phyloP scores from a whole-genome alignment of 2,797 vertebrate genomes.

The Danionella dracula region DNA sequence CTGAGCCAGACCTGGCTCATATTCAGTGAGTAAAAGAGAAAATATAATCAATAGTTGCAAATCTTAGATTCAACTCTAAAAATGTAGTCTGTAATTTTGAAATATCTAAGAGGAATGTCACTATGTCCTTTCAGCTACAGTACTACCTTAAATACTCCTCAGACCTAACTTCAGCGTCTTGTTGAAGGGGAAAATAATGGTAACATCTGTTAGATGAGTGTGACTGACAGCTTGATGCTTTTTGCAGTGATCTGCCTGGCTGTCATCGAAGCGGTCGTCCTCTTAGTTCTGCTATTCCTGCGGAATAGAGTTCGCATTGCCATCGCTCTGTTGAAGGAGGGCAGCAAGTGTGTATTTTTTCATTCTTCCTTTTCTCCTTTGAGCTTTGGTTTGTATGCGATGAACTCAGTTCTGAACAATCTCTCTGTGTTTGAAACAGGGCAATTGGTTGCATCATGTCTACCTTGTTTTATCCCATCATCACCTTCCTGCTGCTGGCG shows the following conservation, averaged over 20 bases:
- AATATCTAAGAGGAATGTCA: too few relatives aligned
- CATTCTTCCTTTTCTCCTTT: not conserved
- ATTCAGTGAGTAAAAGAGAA: slow-evolving; percentile 92
- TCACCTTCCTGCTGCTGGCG: slow-evolving; percentile 87
- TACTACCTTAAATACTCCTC: too few relatives aligned
- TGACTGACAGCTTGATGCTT: slow-evolving; percentile 8
- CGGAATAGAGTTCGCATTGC: slow-evolving; percentile 83
- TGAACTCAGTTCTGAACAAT: not conserved
- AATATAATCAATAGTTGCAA: too few relatives aligned
- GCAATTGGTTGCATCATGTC: slow-evolving; percentile 88
- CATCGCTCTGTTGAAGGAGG: slow-evolving; percentile 86
- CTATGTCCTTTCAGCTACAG: too few relatives aligned
- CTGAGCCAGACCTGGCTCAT: slow-evolving; percentile 90
- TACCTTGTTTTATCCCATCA: slow-evolving; percentile 84
- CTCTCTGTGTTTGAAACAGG: slow-evolving; percentile 59
- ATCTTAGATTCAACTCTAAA: too few relatives aligned
- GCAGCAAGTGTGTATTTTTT: slow-evolving; percentile 75
- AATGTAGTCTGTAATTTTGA: too few relatives aligned
- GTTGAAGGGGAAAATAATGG: too few relatives aligned
- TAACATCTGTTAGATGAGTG: too few relatives aligned
- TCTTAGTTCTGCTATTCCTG: slow-evolving; percentile 86
- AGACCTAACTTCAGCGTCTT: too few relatives aligned
- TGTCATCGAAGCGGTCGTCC: slow-evolving; percentile 73
- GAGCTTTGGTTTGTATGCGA: not conserved
- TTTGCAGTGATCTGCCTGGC: slow-evolving; percentile 83